Conservation (phyloP, 2,797 vertebrate genomes). For the Periparus ater region DNA sequence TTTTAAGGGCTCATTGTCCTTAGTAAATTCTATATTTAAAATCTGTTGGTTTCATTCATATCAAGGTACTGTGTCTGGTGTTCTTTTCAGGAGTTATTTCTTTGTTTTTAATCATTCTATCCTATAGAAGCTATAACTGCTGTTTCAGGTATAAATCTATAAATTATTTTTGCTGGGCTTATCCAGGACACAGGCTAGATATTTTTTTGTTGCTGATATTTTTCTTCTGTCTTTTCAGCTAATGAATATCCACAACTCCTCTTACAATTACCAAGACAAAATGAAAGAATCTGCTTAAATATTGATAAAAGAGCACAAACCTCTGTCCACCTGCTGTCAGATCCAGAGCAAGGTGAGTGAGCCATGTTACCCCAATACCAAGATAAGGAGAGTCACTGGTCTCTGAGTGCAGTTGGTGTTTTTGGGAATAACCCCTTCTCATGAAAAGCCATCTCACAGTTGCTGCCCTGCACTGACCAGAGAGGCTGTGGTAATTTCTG, state of each 20-base stretch:
- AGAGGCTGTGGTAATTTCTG: neutral
- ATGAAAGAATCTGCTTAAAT: slow-evolving; percentile 84
- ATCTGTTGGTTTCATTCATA: neutral
- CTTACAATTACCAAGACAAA: slow-evolving; percentile 75
- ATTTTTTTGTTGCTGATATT: neutral
- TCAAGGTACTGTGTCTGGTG: neutral
- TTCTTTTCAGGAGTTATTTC: neutral
- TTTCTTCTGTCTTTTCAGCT: slow-evolving; percentile 43
- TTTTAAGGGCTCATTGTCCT: neutral
- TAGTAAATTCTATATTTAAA: neutral
- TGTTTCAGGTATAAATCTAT: neutral
- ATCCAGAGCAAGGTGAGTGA: slow-evolving; percentile 81
- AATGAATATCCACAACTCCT: slow-evolving; percentile 78
- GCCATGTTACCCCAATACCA: neutral
- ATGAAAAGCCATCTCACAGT: neutral
- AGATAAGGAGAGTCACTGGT: neutral
- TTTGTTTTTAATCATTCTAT: neutral
- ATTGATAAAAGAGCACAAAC: slow-evolving; percentile 68
- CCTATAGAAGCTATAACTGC: neutral
- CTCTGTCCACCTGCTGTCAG: slow-evolving; percentile 81
- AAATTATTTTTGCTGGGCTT: neutral
- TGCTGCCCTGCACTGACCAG: neutral
- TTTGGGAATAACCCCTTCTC: neutral
- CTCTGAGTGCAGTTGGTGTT: neutral
- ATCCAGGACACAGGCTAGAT: neutral